phyloP scores from a whole-genome alignment of 2,113 vertebrate species.

The Anser cygnoides region DNA sequence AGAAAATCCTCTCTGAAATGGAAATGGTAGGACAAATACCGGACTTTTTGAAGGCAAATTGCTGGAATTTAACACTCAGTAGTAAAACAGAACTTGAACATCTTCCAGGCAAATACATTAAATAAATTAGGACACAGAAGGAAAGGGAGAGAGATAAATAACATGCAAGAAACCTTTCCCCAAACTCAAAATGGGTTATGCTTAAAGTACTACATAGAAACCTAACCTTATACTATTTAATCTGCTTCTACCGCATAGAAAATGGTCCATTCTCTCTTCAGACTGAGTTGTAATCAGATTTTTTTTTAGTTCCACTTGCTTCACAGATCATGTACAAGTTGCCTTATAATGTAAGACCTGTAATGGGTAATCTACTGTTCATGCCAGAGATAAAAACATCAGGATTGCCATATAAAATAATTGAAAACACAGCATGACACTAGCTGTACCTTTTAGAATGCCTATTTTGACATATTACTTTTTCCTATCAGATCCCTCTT shows the following conservation, averaged over 20 bases:
- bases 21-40: neutral
- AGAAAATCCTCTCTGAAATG: neutral
- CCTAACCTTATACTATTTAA: neutral
- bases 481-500: slow-evolving; percentile 31
- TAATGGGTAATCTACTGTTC: neutral
- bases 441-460: neutral
- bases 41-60: neutral
- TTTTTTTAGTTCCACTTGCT: neutral
- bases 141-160: neutral
- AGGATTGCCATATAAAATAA: neutral
- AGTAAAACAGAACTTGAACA: neutral
- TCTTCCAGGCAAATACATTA: neutral
- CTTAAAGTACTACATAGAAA: neutral
- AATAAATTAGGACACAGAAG: neutral
- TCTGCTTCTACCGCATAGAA: neutral
- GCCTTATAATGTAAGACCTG: neutral
- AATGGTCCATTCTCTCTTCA: neutral
- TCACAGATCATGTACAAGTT: neutral
- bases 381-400: neutral
- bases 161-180: neutral
- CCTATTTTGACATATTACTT: slow-evolving; percentile 19
- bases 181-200: neutral
- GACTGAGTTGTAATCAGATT: neutral
- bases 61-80: neutral
- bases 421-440: slow-evolving; percentile 19